Percentiles rank a stretch among this genome's conserved stretches.
Conservation (phyloP, 2,888 invertebrate genomes). For the Tetragonula carbonaria region DNA sequence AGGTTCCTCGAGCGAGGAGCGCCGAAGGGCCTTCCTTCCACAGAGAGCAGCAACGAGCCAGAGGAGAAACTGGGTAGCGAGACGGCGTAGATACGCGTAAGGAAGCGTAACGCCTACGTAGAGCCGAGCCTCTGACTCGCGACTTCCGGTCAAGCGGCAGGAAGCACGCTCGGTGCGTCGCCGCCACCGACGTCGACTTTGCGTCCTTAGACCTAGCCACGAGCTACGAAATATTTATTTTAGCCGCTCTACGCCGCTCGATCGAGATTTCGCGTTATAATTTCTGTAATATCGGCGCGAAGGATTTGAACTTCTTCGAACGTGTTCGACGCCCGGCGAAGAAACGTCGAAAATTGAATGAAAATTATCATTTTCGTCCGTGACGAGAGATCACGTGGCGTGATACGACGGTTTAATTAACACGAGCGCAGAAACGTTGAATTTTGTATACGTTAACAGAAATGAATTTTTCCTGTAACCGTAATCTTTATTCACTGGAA, state of each 20-base stretch:
- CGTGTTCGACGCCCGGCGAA: no score
- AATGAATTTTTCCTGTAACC: neutral
- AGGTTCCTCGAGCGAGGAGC: slow-evolving; percentile 51
- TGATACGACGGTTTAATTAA: slow-evolving; percentile 28
- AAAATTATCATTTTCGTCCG: slow-evolving; percentile 15
- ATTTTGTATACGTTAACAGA: neutral
- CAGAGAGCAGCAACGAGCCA: slow-evolving; percentile 31
- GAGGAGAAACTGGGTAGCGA: slow-evolving; percentile 77
- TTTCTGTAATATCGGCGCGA: neutral
- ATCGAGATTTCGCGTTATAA: neutral
- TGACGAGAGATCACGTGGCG: neutral
- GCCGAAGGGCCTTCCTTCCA: slow-evolving; percentile 57
- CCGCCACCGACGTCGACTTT: slow-evolving; percentile 72
- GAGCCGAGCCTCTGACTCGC: slow-evolving; percentile 83
- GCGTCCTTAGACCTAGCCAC: slow-evolving; percentile 60
- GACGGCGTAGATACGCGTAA: slow-evolving; percentile 79
- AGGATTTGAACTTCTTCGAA: neutral
- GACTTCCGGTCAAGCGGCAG: slow-evolving; percentile 84
- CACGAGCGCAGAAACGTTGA: neutral
- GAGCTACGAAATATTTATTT: slow-evolving; percentile 59
- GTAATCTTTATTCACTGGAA: neutral
- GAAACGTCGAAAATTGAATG: neutral
- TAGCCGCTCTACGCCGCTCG: neutral
- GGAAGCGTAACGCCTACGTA: slow-evolving; percentile 83
- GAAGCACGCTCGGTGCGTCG: slow-evolving; percentile 83